Evolutionary conservation across 2,888 invertebrate genomes (phyloP), one percentile per base, ranked within the genome.

Genomic region (Ornithoptera priamus): DNA sequence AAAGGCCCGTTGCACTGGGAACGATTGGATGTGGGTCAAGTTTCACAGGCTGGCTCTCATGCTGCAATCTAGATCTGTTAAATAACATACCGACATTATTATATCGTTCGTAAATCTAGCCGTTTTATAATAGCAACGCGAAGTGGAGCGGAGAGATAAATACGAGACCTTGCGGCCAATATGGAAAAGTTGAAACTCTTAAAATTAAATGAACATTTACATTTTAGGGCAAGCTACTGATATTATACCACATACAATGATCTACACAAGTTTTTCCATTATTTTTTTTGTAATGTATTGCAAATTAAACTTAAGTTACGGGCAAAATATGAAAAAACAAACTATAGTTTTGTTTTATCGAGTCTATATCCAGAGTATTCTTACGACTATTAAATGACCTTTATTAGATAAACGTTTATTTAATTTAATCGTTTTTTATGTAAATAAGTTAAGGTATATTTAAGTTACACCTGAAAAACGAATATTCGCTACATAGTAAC

Each of bases 41-140:
- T 72, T 74, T 74, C 72, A 69, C 71, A 68, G 69, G 62, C 72
- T 67, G 57, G 68, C 22, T 74, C 65, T 69, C 62, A 60, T 64
- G 68, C 46, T 65, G 63, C 70, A 70, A 72, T 74, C 73, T 72
- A 72, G 72, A 71, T 70, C 65, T 71, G 60, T 68, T 70, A 64
- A 70, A 70, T 64, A 67, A 63, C 70, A 50, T 63, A 30, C 63
- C 46, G 18, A 59, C 59, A 12, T 63, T 70, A 69, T 62, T 61
- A 67, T 63, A 67, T 64, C 67, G 67, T 70, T 67, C n/a, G 42
- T 67, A 70, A 64, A 70, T 70, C 60, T 65, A 42, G 63, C 50
- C 36, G 24, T 57, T 70, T 65, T 67, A 36, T 65, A 66, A 66
- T 67, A 64, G 42, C 56, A 8, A 36, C 62, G 46, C 53, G 58